Evolutionary conservation across 2,888 invertebrate species (phyloP), one percentile per base, ranked within the genome.

Genomic region (Stegophylla sp.): DNA sequence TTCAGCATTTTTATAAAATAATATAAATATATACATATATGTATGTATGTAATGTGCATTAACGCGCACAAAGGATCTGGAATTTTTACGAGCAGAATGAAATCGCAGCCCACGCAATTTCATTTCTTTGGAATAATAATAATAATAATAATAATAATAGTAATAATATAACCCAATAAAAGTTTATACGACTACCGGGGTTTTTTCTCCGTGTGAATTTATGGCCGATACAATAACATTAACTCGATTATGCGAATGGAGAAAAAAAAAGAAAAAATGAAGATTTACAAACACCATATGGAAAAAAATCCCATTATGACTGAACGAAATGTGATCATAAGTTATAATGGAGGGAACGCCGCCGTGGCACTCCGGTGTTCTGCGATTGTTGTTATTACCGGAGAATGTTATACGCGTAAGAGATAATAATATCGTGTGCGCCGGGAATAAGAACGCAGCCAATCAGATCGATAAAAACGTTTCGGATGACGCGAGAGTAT

Each of bases 111-210:
- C 48, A 41, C 53, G 28, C 67, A 59, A 67, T 61, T 41, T 66
- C 61, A 61, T 69, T 71, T 51, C 48, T 71, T 56, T 5, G 15
- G 20, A 64, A 64, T 41, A 20, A 53, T 63, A 79, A 79, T n/a
- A n/a, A n/a, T n/a, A n/a, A n/a, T n/a, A n/a, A n/a, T n/a, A n/a
- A n/a, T n/a, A n/a, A n/a, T n/a, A n/a, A n/a, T n/a, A n/a, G n/a
- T n/a, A n/a, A n/a, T 69, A 79, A 61, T 48, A 69, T 69, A 61
- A 48, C 69, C 71, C 61, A 61, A 79, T 79, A 79, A 79, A 79
- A 71, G 34, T 79, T 71, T 79, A 71, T 79, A 71, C 51, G 15
- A 23, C 56, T 67, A 53, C 66, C n/a, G 13, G 23, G 48, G 69
- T 71, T 67, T 59, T 77, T 77, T 23, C 48, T 59, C 9, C 69